Evolutionary conservation across 92 coral and sea anemone species (phyloP), one percentile per base, ranked within the genome.

Genomic region (Pocillopora meandrina): DNA sequence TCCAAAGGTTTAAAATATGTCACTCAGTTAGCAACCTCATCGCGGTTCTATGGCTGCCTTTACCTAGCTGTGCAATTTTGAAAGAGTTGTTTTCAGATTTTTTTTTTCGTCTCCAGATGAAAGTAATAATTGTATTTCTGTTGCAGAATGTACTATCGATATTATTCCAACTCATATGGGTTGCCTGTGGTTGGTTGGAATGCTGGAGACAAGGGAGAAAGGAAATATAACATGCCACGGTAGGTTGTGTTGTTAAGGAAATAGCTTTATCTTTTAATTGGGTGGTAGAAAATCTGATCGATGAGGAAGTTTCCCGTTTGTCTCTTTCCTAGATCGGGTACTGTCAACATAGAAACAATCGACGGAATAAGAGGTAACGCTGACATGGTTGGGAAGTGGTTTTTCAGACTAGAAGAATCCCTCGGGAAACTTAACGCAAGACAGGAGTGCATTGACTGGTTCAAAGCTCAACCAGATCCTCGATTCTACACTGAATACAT

Each of bases 391-490:
- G 80, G 68, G 64, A 81, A 81, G 36, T 87, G 82, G 86, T 80
- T 81, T 12, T 87, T 87, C 58, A 69, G 82, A 5, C 61, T 87
- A 1, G 80, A 81, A 66, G 63, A 55, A 2, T 69, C 86, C n/a
- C 34, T 10, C 47, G 85, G 75, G 60, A 10, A 42, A 31, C 60
- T 26, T 8, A 65, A 12, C 16, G 86, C 67, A 12, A 42, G 63
- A 15, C 80, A 47, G 56, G 55, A 63, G 65, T 87, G 90, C 79
- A 87, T 61, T 52, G 16, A 26, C 5, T 87, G 90, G 90, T 87
- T 81, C 61, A 74, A 87, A 35, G 36, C 31, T 10, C 90, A 87
- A 68, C 90, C 86, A 64, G 90, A 87, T 61, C 86, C 86, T 57
- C 75, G 86, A 1, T 72, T 68, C 3, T 87, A 57, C 81, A 59